Conservation (phyloP, 2,888 invertebrate species). For the Xylota sylvarum region DNA sequence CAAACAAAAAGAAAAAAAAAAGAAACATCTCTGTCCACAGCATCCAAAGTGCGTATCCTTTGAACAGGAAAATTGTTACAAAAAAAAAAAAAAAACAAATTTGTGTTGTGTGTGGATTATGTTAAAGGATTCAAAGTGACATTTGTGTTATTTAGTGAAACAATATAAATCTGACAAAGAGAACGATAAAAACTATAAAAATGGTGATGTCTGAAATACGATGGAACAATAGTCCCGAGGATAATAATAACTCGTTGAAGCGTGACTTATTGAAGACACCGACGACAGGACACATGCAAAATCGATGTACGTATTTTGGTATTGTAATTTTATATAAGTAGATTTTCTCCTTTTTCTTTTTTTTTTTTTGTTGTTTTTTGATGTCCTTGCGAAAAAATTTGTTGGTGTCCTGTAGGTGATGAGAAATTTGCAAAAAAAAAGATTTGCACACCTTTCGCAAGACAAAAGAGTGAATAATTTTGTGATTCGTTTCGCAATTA, state of each 20-base stretch:
- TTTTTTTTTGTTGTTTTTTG: conserved; percentile 17
- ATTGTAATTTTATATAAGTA: conserved; percentile 6
- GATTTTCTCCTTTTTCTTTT: conserved; percentile 22
- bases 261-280: conserved; percentile 83
- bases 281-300: conserved; percentile 82
- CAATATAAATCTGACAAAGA: conserved; percentile 37
- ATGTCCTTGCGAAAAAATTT: conserved; percentile 15
- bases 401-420: conserved; percentile 13
- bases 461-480: conserved; percentile 40
- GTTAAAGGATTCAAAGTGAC: conserved; percentile 38
- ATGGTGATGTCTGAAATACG: conserved; percentile 85
- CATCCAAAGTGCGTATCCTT: conserved; percentile 51
- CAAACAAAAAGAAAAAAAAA: conserved; percentile 42
- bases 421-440: conserved; percentile 33
- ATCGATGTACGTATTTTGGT: conserved; percentile 83
- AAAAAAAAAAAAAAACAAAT: conserved; percentile 11
- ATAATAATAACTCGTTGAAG: conserved; percentile 84
- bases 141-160: conserved; percentile 47
- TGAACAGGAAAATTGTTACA: conserved; percentile 17
- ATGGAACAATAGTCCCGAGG: conserved; percentile 84
- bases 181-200: conserved; percentile 79
- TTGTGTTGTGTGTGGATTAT: conserved; percentile 3
- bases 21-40: conserved; percentile 5
- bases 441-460: conserved; percentile 53
- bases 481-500: conserved; percentile 72